Percentiles rank a stretch among this genome's conserved stretches.
Evolutionary conservation across 2,113 vertebrate species (phyloP).

Genomic region (Cyanoramphus novaezelandiae): DNA sequence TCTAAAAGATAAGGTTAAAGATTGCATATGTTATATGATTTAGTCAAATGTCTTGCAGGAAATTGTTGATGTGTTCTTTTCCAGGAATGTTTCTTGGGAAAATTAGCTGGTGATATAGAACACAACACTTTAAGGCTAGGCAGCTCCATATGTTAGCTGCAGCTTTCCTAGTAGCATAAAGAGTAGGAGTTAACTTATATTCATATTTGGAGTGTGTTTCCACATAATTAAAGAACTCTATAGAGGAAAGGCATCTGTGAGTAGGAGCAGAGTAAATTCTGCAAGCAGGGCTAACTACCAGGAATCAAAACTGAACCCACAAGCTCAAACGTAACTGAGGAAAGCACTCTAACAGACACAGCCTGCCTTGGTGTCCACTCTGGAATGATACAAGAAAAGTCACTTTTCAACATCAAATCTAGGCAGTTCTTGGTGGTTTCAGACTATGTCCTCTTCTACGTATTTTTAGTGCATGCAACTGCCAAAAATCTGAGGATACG

Average conservation of each 20-base stretch:
- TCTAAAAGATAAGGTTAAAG: conserved; percentile 28
- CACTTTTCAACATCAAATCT: not conserved
- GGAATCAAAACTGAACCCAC: not conserved
- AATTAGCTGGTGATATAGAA: not conserved
- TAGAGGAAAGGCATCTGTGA: not conserved
- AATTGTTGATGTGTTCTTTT: conserved; percentile 23
- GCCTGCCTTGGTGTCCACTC: not conserved
- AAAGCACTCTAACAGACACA: not conserved
- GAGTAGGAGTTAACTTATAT: not conserved
- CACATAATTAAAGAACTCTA: not conserved
- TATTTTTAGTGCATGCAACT: not conserved
- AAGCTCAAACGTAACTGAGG: not conserved
- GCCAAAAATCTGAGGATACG: not conserved
- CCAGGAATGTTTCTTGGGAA: conserved; percentile 36
- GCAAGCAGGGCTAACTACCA: not conserved
- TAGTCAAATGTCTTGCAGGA: conserved; percentile 27
- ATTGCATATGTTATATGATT: not conserved
- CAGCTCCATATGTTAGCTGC: not conserved
- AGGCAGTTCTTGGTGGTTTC: not conserved
- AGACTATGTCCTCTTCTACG: not conserved
- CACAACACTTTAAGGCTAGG: not conserved
- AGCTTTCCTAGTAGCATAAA: not conserved
- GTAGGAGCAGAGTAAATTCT: not conserved
- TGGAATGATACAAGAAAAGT: not conserved
- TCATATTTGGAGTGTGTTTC: not conserved